Percentiles rank a stretch among this genome's conserved stretches.
Conservation (phyloP, 2,797 vertebrate genomes). For the Myripristis murdjan region DNA sequence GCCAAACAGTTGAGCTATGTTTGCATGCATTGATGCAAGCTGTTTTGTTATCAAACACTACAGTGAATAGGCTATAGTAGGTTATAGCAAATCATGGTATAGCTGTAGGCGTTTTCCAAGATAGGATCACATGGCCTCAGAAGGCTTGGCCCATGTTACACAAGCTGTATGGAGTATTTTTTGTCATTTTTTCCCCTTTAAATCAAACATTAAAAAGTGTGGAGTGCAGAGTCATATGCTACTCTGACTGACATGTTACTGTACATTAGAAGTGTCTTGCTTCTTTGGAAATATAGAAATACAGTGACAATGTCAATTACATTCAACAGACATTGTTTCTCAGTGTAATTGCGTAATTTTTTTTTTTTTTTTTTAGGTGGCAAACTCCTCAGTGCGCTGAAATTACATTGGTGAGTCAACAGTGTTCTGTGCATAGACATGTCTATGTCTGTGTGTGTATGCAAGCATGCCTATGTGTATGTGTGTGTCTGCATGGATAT, state of each 20-base stretch:
- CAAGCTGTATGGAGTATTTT: no score
- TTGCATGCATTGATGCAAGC: no score
- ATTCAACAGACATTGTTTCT: neutral
- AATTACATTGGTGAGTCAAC: neutral
- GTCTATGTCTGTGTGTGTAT: neutral
- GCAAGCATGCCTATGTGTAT: fast-evolving
- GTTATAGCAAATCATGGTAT: no score
- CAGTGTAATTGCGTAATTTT: slow-evolving; percentile 5
- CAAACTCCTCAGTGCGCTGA: neutral
- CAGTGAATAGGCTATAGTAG: no score
- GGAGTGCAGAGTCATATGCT: neutral
- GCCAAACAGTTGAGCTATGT: no score
- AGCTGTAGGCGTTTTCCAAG: no score
- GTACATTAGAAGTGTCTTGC: no score
- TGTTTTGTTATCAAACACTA: no score
- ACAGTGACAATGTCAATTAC: neutral
- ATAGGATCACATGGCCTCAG: no score
- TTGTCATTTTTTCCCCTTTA: no score
- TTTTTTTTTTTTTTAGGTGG: neutral
- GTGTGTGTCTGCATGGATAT: neutral
- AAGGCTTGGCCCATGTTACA: no score
- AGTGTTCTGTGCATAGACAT: neutral
- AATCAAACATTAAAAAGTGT: no score
- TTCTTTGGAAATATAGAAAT: neutral
- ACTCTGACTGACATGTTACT: neutral